Conservation (phyloP, 1,140 invertebrate species). For the Mycetomoellerius zeteki region DNA sequence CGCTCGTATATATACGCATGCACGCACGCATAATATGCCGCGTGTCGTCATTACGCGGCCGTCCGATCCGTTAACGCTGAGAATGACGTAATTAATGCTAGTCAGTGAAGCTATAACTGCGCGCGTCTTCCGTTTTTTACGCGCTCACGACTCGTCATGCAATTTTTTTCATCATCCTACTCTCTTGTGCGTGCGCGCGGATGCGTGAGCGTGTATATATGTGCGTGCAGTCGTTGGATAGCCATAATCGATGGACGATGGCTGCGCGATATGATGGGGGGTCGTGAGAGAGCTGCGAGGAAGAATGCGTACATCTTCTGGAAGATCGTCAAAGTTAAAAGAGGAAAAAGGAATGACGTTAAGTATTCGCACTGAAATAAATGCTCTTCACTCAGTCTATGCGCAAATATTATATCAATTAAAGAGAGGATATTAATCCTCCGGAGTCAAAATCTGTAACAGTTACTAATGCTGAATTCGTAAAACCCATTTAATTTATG, state of each 20-base stretch:
- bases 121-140: slow-evolving; percentile 47
- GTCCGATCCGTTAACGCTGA: slow-evolving; percentile 56
- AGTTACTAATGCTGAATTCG: too few relatives aligned
- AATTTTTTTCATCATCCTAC: slow-evolving; percentile 26
- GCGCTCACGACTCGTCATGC: slow-evolving; percentile 49
- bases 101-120: slow-evolving; percentile 37
- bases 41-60: slow-evolving; percentile 54
- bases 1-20: not conserved
- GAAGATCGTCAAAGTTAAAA: slow-evolving; percentile 1
- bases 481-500: too few relatives aligned
- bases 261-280: slow-evolving; percentile 11
- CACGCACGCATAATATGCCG: slow-evolving; percentile 9
- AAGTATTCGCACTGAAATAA: slow-evolving; percentile 2
- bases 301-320: not conserved
- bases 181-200: not conserved
- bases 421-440: not conserved
- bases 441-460: too few relatives aligned
- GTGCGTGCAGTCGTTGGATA: slow-evolving; percentile 5
- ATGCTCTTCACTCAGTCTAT: not conserved
- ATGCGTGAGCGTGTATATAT: not conserved
- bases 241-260: slow-evolving; percentile 10
- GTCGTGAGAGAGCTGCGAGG: slow-evolving; percentile 14
- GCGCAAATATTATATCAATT: not conserved
- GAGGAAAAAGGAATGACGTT: not conserved
- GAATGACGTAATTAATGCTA: slow-evolving; percentile 68